Evolutionary conservation across 1,140 invertebrate genomes (phyloP), one percentile per base, ranked within the genome.

Genomic region (Orchestia grillus): DNA sequence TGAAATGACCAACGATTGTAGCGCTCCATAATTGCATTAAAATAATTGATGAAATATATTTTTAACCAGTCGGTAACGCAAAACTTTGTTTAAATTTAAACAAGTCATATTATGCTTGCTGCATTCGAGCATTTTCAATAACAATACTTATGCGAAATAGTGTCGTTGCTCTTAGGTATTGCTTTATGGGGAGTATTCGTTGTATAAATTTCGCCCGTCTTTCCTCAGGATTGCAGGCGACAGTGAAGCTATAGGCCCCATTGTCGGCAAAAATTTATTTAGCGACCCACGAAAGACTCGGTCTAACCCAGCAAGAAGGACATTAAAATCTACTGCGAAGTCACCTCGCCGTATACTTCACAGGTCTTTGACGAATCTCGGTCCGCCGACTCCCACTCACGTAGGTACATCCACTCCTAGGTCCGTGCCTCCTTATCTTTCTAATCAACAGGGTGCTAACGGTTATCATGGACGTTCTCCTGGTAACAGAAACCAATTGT

Each of bases 181-280:
- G 1, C 36, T 77, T 77, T 3, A 77, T 77, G 11, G 28, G 1
- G 11, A 77, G 28, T 28, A 77, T 42, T 90, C 88, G 88, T 90
- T 11, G 42, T 36, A 19, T 3, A 41, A 41, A 42, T 90, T 41
- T 90, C 28, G n/a, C n/a, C 42, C 41, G 41, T 90, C 3, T 90
- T 90, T 90, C 43, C 3, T 4, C 88, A 90, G 88, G 36, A 94
- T n/a, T 44, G 43, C 23, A 3, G 44, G 92, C 36, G 92, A 94
- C 23, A 45, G 41, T 1, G 92, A 94, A 45, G 23, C 44, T 44
- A 44, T 94, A 40, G 92, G 92, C 40, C 92, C 92, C 8, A 45
- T 94, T 28, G 92, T 94, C 43, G 92, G 92, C 92, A 94, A 94
- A 36, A 94, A 94, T 47, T 47, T 94, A 15, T 47, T 94, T 11